Percentiles rank a stretch among this genome's conserved stretches.
Conservation (phyloP, 2,888 invertebrate genomes). For the Adela reaumurella region DNA sequence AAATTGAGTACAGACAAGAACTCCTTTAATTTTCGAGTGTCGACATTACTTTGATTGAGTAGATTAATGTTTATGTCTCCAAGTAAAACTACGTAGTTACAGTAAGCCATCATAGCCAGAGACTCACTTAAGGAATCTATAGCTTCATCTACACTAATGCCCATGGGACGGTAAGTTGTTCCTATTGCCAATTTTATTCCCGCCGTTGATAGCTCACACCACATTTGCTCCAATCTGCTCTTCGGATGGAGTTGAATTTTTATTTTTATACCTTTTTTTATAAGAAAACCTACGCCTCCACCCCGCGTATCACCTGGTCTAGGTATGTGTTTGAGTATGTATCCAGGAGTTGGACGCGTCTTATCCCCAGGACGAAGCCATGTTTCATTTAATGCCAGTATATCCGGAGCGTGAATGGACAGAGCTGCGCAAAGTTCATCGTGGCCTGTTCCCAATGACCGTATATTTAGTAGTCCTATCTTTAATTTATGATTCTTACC, state of each 20-base stretch:
- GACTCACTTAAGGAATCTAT: conserved; percentile 12
- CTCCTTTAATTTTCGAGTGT: too few relatives aligned
- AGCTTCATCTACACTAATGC: conserved; percentile 4
- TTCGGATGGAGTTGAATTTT: conserved; percentile 7
- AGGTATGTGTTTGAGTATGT: conserved; percentile 4
- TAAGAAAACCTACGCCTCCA: conserved; percentile 9
- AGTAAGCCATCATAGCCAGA: conserved; percentile 5
- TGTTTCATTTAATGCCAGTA: conserved; percentile 11
- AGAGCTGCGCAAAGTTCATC: conserved; percentile 12
- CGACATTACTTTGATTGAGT: too few relatives aligned
- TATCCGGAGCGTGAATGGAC: conserved; percentile 7
- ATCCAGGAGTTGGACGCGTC: conserved; percentile 1
- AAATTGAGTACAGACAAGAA: too few relatives aligned
- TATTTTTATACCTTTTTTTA: conserved; percentile 6
- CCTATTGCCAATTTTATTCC: conserved; percentile 10
- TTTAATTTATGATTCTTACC: neutral
- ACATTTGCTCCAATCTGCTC: conserved; percentile 13
- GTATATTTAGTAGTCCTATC: neutral
- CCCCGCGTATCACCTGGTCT: neutral
- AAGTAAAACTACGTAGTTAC: conserved; percentile 8
- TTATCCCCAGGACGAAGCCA: conserved; percentile 8
- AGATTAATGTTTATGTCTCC: neutral
- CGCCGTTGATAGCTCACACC: conserved; percentile 11
- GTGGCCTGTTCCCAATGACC: conserved; percentile 14
- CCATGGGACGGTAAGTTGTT: conserved; percentile 12